Conservation (phyloP, 2,113 vertebrate species). For the Bubo blakistoni region DNA sequence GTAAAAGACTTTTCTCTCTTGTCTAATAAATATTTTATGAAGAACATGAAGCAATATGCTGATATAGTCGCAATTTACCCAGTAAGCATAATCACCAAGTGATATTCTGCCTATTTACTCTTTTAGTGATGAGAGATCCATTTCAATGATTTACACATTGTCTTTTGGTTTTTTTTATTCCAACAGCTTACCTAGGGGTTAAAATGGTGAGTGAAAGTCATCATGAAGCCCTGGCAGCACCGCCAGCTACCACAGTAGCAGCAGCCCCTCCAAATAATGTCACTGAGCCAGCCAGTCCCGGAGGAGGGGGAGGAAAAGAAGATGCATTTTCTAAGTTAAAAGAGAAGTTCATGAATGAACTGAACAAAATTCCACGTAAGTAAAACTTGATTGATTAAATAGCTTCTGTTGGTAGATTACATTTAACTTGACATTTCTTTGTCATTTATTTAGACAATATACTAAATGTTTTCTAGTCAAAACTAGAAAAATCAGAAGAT, state of each 20-base stretch:
- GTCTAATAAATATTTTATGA: constrained; percentile 73
- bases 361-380: constrained; percentile 98
- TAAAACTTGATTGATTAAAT: constrained; percentile 41
- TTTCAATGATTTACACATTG: constrained; percentile 41
- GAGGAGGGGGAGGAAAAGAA: constrained; percentile 84
- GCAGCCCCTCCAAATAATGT: constrained; percentile 78
- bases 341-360: constrained; percentile 98
- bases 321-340: constrained; percentile 93
- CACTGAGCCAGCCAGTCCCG: constrained; percentile 81
- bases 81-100: constrained; percentile 71
- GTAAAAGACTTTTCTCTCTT: constrained; percentile 32
- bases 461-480: neutral
- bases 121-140: constrained; percentile 15
- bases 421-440: neutral
- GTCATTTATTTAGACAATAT: neutral
- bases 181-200: constrained; percentile 35
- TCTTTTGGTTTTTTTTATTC: neutral
- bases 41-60: constrained; percentile 56
- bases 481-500: neutral
- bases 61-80: constrained; percentile 75
- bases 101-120: constrained; percentile 11
- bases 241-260: constrained; percentile 77
- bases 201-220: constrained; percentile 87
- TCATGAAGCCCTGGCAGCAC: constrained; percentile 88
- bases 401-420: neutral